Evolutionary conservation across 2,888 invertebrate species (phyloP).

Genomic region (Drosophila macrospina): DNA sequence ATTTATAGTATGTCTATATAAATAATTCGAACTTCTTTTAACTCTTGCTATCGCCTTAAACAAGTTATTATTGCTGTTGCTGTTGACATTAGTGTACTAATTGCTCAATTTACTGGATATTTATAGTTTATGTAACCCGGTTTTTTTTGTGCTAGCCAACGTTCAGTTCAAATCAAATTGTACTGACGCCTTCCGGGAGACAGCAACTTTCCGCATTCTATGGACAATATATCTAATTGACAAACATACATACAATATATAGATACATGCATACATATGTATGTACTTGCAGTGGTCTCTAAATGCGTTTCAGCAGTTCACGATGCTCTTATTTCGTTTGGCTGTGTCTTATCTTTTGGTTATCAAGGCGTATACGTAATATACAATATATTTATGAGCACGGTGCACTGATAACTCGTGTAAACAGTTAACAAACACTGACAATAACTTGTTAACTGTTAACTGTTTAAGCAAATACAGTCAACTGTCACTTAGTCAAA

Average conservation of each 20-base stretch:
- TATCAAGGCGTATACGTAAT: constrained; percentile 65
- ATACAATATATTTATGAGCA: constrained; percentile 25
- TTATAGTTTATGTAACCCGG: constrained; percentile 1
- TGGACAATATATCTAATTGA: constrained; percentile 3
- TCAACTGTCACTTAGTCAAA: neutral
- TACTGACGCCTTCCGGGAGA: constrained; percentile 37
- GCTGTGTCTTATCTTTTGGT: constrained; percentile 21
- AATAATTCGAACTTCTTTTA: neutral
- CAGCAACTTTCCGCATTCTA: constrained; percentile 22
- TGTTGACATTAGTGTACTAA: constrained; percentile 10
- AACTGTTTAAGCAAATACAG: neutral
- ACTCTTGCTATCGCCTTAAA: neutral
- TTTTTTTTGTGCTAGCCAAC: constrained; percentile 14
- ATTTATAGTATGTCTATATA: neutral
- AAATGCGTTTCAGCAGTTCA: constrained; percentile 24
- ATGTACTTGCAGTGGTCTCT: constrained; percentile 7
- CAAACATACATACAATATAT: constrained; percentile 1
- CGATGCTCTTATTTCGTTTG: constrained; percentile 10
- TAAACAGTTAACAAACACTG: constrained; percentile 11
- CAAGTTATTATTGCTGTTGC: neutral
- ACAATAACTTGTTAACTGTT: constrained; percentile 1
- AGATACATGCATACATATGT: neutral
- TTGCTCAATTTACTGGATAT: constrained; percentile 27
- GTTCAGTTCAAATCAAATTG: constrained; percentile 4
- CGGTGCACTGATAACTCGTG: constrained; percentile 16